Conservation (phyloP, 2,113 vertebrate species). For the Perccottus glenii region DNA sequence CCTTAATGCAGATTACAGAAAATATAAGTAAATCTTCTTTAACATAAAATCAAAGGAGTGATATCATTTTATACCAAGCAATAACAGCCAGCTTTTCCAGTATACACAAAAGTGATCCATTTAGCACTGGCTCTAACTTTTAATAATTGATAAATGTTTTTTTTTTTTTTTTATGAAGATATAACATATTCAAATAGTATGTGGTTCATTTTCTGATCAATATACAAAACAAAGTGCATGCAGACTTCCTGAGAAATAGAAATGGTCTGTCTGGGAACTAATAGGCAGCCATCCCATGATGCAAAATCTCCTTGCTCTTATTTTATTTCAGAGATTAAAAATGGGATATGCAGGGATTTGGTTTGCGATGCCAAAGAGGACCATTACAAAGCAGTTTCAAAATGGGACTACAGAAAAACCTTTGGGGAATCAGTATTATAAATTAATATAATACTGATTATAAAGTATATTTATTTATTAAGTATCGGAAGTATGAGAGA, state of each 20-base stretch:
- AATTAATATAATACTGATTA: too few species aligned
- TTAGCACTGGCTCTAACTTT: too few species aligned
- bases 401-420: constrained; percentile 64
- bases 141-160: too few species aligned
- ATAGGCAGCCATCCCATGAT: constrained; percentile 69
- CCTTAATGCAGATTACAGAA: constrained; percentile 40
- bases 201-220: not conserved
- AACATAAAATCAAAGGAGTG: constrained; percentile 18
- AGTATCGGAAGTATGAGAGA: too few species aligned
- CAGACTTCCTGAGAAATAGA: constrained; percentile 40
- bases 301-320: constrained; percentile 77
- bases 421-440: constrained; percentile 47
- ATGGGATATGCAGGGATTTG: constrained; percentile 75
- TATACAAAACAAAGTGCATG: constrained; percentile 3
- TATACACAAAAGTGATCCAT: too few species aligned
- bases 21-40: constrained; percentile 27
- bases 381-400: constrained; percentile 68
- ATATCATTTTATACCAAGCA: constrained; percentile 26
- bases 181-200: not conserved
- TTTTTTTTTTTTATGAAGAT: too few species aligned
- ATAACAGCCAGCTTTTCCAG: not conserved
- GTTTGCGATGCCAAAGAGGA: constrained; percentile 61
- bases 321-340: constrained; percentile 80
- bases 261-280: constrained; percentile 57
- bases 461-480: too few species aligned